Conservation (phyloP, 92 coral and sea anemone species). For the Parazoanthus darwini region DNA sequence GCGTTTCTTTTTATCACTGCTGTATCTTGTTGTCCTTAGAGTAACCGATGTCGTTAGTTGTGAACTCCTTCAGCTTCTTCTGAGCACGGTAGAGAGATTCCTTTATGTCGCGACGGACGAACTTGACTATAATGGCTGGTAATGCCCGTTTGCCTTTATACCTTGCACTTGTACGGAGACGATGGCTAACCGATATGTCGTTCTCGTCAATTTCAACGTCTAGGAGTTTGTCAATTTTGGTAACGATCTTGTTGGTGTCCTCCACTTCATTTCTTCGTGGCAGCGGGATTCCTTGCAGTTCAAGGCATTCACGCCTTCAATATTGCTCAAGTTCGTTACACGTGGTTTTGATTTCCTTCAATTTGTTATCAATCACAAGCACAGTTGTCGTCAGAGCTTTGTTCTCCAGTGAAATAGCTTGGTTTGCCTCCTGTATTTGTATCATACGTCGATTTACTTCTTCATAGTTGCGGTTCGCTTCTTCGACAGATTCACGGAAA, state of each 20-base stretch:
- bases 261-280: constrained; percentile 8
- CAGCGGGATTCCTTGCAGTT: constrained; percentile 16
- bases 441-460: not conserved
- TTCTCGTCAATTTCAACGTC: not conserved
- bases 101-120: not conserved
- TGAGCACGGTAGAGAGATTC: constrained; percentile 10
- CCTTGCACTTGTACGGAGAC: not conserved
- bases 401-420: constrained; percentile 12
- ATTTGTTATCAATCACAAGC: not conserved
- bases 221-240: not conserved
- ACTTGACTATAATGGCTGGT: not conserved
- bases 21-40: not conserved
- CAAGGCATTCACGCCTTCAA: not conserved
- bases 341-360: not conserved
- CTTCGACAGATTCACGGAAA: too few relatives aligned
- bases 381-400: constrained; percentile 11
- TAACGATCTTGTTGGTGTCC: constrained; percentile 20
- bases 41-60: not conserved
- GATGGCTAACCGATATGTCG: constrained; percentile 12
- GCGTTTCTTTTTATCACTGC: too few relatives aligned
- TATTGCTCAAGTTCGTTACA: not conserved
- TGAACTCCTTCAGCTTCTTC: not conserved
- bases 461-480: too few relatives aligned
- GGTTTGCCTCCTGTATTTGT: not conserved
- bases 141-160: constrained; percentile 4